These are phyloP conservation scores for Selene dorsalis DNA, from an alignment of 2,797 vertebrate genomes.

Conservation along the genomic window DNA sequence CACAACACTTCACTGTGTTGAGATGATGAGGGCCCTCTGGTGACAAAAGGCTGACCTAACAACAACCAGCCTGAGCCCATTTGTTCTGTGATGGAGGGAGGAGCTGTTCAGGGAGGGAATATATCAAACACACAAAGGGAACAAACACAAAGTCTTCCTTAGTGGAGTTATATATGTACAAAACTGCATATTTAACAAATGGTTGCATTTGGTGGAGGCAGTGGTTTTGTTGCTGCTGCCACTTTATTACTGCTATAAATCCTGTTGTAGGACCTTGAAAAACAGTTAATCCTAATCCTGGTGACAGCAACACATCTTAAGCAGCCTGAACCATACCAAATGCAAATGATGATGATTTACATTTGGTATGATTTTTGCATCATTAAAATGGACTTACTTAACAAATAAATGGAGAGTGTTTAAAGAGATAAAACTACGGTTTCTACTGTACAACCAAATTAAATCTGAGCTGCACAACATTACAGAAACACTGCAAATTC, in stretches of 20 bases:
- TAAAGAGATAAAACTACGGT: neutral
- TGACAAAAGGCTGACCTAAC: conserved; percentile 37
- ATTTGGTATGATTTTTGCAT: too few species aligned
- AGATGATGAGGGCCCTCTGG: conserved; percentile 59
- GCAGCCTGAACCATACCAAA: neutral
- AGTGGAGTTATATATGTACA: neutral
- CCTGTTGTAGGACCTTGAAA: neutral
- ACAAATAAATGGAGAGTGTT: neutral
- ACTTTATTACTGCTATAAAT: neutral
- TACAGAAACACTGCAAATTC: neutral
- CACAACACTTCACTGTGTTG: conserved; percentile 24
- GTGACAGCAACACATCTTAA: neutral
- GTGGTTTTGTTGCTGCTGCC: neutral
- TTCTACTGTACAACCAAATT: neutral
- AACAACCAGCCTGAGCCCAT: conserved; percentile 13
- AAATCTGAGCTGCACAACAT: neutral
- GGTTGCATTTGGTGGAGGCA: neutral
- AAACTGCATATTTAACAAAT: neutral
- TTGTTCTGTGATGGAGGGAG: neutral
- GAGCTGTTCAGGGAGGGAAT: neutral
- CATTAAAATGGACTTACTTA: neutral
- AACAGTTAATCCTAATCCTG: conserved; percentile 4
- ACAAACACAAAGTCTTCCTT: neutral
- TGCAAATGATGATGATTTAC: too few species aligned
- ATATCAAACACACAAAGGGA: neutral